Conservation (phyloP, 2,113 vertebrate genomes). For the Forbesichthys papilliferus region DNA sequence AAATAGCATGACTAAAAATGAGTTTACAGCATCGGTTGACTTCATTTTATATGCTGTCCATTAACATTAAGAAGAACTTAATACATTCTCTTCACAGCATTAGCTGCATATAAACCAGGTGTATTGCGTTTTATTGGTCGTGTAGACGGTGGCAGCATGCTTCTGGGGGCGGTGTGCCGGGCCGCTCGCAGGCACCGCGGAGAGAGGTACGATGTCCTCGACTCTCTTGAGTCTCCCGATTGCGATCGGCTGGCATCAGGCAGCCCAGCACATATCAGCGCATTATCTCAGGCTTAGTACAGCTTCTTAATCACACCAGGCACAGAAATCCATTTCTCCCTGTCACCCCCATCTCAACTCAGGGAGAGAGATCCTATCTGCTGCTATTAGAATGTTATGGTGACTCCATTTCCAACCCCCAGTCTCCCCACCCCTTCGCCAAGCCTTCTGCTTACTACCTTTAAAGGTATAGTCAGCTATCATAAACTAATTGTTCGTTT, state of each 20-base stretch:
- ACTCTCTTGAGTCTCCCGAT: constrained; percentile 63
- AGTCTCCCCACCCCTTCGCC: constrained; percentile 19
- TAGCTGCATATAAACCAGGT: neutral
- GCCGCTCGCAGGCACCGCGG: constrained; percentile 15
- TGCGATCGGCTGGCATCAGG: constrained; percentile 76
- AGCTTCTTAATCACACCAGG: constrained; percentile 79
- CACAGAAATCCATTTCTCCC: constrained; percentile 86
- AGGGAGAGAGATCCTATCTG: constrained; percentile 76
- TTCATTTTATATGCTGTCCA: neutral
- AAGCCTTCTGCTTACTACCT: constrained; percentile 5
- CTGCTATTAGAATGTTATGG: constrained; percentile 72
- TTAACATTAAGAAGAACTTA: neutral
- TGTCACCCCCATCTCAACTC: constrained; percentile 79
- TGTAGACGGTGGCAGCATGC: constrained; percentile 14
- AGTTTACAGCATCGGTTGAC: neutral
- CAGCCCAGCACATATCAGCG: constrained; percentile 82
- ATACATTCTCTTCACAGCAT: neutral
- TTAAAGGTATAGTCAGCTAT: neutral
- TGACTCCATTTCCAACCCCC: constrained; percentile 63
- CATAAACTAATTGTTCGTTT: too few relatives aligned
- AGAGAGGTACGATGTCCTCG: constrained; percentile 45
- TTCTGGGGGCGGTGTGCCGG: constrained; percentile 23
- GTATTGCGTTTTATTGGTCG: constrained; percentile 3
- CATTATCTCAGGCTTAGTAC: constrained; percentile 80
- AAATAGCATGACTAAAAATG: neutral